Evolutionary conservation across 1,140 invertebrate genomes (phyloP).

Genomic region (Caenorhabditis brenneri): DNA sequence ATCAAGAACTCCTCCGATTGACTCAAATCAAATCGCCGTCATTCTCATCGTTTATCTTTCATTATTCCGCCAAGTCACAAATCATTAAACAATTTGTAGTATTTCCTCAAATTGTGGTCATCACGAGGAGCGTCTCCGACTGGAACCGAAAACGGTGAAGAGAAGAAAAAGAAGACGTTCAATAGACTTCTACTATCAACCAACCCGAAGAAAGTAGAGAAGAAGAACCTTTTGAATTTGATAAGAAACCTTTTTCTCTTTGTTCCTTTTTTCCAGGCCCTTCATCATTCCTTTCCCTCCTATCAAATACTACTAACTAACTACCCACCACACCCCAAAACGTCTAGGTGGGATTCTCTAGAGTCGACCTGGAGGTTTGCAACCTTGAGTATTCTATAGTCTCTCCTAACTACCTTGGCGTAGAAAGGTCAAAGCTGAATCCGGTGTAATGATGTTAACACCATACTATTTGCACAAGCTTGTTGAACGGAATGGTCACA

Average conservation of each 20-base stretch:
- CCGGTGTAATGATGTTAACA: too few relatives aligned
- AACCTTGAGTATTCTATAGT: too few relatives aligned
- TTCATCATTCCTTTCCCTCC: background rate
- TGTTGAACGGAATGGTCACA: too few relatives aligned
- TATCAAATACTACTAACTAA: background rate
- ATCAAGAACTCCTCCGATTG: background rate
- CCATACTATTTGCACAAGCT: too few relatives aligned
- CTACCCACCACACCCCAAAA: too few relatives aligned
- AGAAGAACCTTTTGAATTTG: background rate
- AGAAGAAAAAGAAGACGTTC: background rate
- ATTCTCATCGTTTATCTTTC: background rate
- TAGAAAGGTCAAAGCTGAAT: too few relatives aligned
- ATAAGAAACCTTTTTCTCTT: background rate
- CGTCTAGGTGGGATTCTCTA: too few relatives aligned
- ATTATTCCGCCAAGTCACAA: background rate
- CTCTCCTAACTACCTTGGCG: too few relatives aligned
- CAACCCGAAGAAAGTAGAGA: background rate
- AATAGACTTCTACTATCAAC: background rate
- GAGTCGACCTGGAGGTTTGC: too few relatives aligned
- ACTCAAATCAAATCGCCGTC: background rate
- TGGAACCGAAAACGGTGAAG: background rate
- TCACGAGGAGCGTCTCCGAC: background rate
- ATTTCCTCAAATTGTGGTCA: background rate
- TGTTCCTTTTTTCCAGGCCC: background rate
- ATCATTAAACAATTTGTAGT: slow-evolving; percentile 3